Conservation (phyloP, 2,797 vertebrate species). For the Acridotheres tristis region DNA sequence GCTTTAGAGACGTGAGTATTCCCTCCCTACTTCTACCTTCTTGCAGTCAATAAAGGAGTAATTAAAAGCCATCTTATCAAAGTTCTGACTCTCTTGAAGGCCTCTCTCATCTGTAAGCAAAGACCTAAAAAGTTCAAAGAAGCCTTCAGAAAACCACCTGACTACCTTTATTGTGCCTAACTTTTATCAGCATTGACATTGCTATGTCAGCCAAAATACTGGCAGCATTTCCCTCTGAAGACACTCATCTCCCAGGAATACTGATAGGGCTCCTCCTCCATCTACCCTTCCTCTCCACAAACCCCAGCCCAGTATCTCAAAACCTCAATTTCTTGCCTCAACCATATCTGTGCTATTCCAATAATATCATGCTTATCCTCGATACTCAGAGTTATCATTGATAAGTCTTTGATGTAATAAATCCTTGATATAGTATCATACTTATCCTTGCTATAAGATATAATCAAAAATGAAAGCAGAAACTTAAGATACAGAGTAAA, state of each 20-base stretch:
- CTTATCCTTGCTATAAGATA: constrained; percentile 80
- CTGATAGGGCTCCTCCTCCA: constrained; percentile 19
- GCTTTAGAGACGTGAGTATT: not conserved
- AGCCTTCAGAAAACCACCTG: constrained; percentile 62
- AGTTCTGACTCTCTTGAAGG: constrained; percentile 4
- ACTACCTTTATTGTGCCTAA: constrained; percentile 58
- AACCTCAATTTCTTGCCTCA: constrained; percentile 68
- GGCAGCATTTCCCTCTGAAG: constrained; percentile 12
- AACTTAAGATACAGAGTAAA: constrained; percentile 92
- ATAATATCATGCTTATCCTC: constrained; percentile 69
- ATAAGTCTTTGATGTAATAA: constrained; percentile 82
- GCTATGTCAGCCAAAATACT: constrained; percentile 62
- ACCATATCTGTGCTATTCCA: constrained; percentile 67
- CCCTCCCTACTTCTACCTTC: not conserved
- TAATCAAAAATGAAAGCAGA: constrained; percentile 89
- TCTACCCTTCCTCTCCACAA: constrained; percentile 39
- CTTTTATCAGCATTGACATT: constrained; percentile 52
- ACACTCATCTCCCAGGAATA: constrained; percentile 48
- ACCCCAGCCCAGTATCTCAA: constrained; percentile 59
- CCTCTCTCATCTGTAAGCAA: constrained; percentile 46
- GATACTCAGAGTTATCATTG: constrained; percentile 72
- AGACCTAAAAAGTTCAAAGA: constrained; percentile 39
- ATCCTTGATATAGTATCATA: constrained; percentile 81
- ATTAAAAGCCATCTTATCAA: constrained; percentile 54
- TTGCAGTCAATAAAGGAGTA: constrained; percentile 27